A percentile compares a stretch with the other conserved stretches of the same genome.
phyloP scores from a whole-genome alignment of 1,140 invertebrate species.

The Lordiphosa clarofinis region DNA sequence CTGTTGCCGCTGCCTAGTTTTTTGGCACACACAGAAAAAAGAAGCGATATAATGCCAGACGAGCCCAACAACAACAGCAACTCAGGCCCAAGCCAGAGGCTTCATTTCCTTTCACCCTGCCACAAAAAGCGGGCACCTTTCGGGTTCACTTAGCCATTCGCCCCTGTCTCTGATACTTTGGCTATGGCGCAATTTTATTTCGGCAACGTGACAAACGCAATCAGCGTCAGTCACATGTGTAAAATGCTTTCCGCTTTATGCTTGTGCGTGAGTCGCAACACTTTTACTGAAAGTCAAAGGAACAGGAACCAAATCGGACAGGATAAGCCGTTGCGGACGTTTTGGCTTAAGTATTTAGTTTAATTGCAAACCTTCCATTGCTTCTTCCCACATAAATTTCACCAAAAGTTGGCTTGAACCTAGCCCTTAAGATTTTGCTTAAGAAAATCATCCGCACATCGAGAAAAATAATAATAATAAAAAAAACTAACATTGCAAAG shows the following conservation, averaged over 20 bases:
- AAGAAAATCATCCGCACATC: neutral
- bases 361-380: too few species aligned
- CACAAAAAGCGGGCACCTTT: slow-evolving; percentile 17
- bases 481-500: slow-evolving; percentile 8
- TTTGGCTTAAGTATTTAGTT: too few species aligned
- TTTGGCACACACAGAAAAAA: slow-evolving; percentile 38
- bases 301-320: too few species aligned
- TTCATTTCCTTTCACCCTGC: slow-evolving; percentile 3
- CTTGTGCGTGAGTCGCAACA: slow-evolving; percentile 23
- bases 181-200: slow-evolving; percentile 59
- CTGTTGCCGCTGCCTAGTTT: slow-evolving; percentile 47
- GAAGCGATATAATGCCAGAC: slow-evolving; percentile 32
- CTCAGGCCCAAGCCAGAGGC: slow-evolving; percentile 1
- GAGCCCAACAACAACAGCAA: slow-evolving; percentile 7
- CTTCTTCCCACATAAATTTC: too few species aligned
- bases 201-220: slow-evolving; percentile 71
- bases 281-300: too few species aligned
- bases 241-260: slow-evolving; percentile 59
- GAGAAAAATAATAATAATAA: slow-evolving; percentile 6
- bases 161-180: slow-evolving; percentile 14
- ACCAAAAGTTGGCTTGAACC: too few species aligned
- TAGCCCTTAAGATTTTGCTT: neutral
- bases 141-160: slow-evolving; percentile 30
- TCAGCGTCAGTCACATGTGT: slow-evolving; percentile 73
- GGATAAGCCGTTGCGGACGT: too few species aligned